Percentiles rank a stretch among this genome's conserved stretches.
These are phyloP conservation scores for Anoplopoma fimbria DNA, from an alignment of 2,113 vertebrate species.

Conservation along the genomic window DNA sequence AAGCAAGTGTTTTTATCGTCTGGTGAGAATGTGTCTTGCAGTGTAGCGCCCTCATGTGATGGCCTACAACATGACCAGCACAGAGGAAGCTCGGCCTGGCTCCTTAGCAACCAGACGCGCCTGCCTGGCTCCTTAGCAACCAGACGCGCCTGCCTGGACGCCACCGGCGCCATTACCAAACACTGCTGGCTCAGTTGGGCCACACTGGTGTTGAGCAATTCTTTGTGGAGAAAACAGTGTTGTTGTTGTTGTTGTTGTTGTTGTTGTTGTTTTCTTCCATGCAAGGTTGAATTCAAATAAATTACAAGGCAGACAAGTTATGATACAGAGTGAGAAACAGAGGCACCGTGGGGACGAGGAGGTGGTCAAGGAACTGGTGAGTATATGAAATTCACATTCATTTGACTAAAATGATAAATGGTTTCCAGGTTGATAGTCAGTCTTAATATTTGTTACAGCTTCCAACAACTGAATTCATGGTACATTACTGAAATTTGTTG, in stretches of 20 bases:
- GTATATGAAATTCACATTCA: constrained; percentile 29
- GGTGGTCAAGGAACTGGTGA: constrained; percentile 88
- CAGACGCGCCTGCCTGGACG: constrained; percentile 68
- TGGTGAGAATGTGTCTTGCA: background rate
- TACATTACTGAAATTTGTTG: background rate
- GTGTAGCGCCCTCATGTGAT: constrained; percentile 71
- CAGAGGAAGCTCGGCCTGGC: constrained; percentile 57
- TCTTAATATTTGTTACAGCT: background rate
- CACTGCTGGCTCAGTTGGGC: constrained; percentile 5
- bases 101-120: constrained; percentile 76
- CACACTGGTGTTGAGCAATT: no score
- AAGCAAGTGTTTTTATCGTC: background rate
- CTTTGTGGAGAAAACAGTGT: no score
- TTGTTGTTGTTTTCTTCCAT: background rate
- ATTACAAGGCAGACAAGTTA: constrained; percentile 61
- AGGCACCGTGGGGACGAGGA: constrained; percentile 78
- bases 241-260: no score
- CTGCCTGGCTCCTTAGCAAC: constrained; percentile 79
- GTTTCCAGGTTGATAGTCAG: background rate
- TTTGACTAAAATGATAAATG: background rate
- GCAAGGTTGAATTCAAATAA: background rate
- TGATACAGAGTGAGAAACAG: constrained; percentile 81
- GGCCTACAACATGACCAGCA: background rate
- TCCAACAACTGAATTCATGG: background rate
- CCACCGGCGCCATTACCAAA: constrained; percentile 45